Evolutionary conservation across 2,888 invertebrate species (phyloP).

Genomic region (Ecdyonurus torrentis): DNA sequence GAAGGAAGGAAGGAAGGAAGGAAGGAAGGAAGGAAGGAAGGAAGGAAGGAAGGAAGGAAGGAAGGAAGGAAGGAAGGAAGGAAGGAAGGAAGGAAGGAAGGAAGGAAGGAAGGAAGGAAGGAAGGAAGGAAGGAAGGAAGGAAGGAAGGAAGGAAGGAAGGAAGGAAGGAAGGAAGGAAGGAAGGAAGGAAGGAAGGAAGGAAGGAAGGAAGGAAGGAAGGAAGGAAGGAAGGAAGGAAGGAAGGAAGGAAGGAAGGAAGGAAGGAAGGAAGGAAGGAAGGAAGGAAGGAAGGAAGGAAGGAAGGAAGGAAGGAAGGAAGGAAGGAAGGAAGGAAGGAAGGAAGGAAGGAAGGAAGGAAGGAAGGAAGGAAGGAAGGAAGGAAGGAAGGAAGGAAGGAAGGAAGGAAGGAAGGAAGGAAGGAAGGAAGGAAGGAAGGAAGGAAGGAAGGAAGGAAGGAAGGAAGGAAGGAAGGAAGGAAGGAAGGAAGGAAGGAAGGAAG

Average conservation of each 20-base stretch:
- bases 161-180: conserved; percentile 2
- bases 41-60: conserved; percentile 7
- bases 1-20: conserved; percentile 6
- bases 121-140: conserved; percentile 7
- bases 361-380: conserved; percentile 7
- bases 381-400: conserved; percentile 4
- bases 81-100: conserved; percentile 6
- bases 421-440: conserved; percentile 6
- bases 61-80: conserved; percentile 3
- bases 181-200: conserved; percentile 7
- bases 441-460: conserved; percentile 7
- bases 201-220: conserved; percentile 7
- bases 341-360: conserved; percentile 7
- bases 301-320: conserved; percentile 7
- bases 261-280: conserved; percentile 7
- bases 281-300: conserved; percentile 7
- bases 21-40: conserved; percentile 7
- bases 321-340: conserved; percentile 7
- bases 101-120: conserved; percentile 7
- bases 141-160: conserved; percentile 6
- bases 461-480: conserved; percentile 7
- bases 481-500: conserved; percentile 7
- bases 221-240: conserved; percentile 6
- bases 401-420: conserved; percentile 6
- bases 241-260: conserved; percentile 7